Evolutionary conservation across 2,797 vertebrate genomes (phyloP).

Genomic region (Phataginus tetradactyla): DNA sequence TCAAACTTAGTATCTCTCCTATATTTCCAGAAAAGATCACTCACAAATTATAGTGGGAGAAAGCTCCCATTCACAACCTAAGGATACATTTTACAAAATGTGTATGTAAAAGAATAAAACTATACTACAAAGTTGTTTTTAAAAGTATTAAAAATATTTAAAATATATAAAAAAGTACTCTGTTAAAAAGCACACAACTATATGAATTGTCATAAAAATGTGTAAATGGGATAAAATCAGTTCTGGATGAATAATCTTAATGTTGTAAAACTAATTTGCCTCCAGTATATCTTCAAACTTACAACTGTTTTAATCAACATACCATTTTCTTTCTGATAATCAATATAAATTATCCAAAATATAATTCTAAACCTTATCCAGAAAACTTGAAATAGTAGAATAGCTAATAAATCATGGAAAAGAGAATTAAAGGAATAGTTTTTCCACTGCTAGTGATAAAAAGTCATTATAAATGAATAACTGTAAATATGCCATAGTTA

Average conservation of each 20-base stretch:
- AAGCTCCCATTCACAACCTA: neutral
- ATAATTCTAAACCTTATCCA: neutral
- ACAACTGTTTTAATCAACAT: neutral
- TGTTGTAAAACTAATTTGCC: neutral
- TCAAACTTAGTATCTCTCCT: neutral
- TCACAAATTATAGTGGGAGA: neutral
- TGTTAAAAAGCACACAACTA: neutral
- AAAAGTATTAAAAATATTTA: neutral
- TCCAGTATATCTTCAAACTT: neutral
- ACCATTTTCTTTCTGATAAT: neutral
- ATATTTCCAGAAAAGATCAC: neutral
- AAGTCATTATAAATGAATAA: neutral
- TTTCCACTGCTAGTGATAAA: neutral
- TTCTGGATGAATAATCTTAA: neutral
- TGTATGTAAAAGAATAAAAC: neutral
- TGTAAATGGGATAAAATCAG: neutral
- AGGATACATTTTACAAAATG: neutral
- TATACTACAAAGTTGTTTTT: neutral
- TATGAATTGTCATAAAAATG: neutral
- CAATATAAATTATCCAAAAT: constrained; percentile 28
- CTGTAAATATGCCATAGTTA: neutral
- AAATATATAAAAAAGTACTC: neutral
- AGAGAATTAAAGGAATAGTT: neutral
- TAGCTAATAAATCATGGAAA: neutral
- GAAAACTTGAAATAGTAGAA: neutral